Percentiles rank a stretch among this genome's conserved stretches.
phyloP scores from a whole-genome alignment of 2,888 invertebrate species.

The Scaptomyza flava region DNA sequence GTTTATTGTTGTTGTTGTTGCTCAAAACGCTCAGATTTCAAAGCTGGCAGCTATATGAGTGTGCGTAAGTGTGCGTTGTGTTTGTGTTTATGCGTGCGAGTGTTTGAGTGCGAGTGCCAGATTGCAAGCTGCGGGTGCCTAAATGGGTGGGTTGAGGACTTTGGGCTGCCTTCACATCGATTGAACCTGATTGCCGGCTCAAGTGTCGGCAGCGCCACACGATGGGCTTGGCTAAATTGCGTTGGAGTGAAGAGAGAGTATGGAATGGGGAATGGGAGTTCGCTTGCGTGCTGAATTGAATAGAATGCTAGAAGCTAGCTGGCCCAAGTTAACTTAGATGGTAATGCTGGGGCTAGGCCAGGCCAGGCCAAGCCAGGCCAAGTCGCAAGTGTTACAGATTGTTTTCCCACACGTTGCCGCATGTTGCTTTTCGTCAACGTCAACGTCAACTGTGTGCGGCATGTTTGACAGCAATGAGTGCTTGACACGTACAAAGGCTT shows the following conservation, averaged over 20 bases:
- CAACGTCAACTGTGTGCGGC: conserved; percentile 69
- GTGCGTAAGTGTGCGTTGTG: conserved; percentile 24
- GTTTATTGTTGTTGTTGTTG: conserved; percentile 16
- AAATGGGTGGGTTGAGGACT: neutral
- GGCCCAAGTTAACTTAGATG: conserved; percentile 28
- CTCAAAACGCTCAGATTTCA: conserved; percentile 66
- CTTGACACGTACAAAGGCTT: conserved; percentile 77
- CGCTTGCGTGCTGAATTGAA: conserved; percentile 38
- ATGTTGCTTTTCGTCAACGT: conserved; percentile 69
- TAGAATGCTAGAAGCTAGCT: conserved; percentile 28
- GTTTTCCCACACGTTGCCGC: conserved; percentile 71
- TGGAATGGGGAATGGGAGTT: neutral
- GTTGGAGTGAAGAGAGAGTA: neutral
- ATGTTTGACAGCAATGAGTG: conserved; percentile 78
- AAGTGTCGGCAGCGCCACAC: conserved; percentile 70
- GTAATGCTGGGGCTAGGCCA: conserved; percentile 9
- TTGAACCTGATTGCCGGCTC: conserved; percentile 78
- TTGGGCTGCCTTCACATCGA: conserved; percentile 58
- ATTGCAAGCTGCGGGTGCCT: conserved; percentile 56
- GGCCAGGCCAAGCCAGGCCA: conserved; percentile 45
- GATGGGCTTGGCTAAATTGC: conserved; percentile 50
- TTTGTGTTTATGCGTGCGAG: conserved; percentile 59
- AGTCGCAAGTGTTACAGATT: conserved; percentile 70
- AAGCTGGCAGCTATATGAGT: conserved; percentile 46
- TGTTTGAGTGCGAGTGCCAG: conserved; percentile 69